phyloP scores from a whole-genome alignment of 2,113 vertebrate species.

The Ahaetulla prasina region DNA sequence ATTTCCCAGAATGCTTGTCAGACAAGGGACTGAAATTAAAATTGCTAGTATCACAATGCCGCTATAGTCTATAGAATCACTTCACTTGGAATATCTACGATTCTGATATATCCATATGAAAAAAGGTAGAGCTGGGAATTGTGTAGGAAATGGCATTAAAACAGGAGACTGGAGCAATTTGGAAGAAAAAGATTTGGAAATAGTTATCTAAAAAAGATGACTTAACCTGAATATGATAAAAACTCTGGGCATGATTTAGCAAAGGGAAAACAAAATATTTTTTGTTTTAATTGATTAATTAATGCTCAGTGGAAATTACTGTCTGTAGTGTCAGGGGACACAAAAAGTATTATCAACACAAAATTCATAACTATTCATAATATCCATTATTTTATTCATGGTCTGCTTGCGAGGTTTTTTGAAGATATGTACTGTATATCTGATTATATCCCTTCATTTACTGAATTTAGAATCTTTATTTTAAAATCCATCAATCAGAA shows the following conservation, averaged over 20 bases:
- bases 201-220: neutral
- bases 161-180: neutral
- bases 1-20: neutral
- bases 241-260: neutral
- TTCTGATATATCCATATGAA: neutral
- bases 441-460: neutral
- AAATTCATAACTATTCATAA: neutral
- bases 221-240: neutral
- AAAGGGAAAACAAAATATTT: neutral
- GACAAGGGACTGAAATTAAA: neutral
- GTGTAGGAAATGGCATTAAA: neutral
- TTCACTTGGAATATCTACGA: neutral
- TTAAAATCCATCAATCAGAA: neutral
- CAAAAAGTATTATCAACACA: neutral
- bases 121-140: neutral
- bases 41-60: neutral
- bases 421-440: neutral
- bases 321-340: neutral
- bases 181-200: neutral
- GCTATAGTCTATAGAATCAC: neutral
- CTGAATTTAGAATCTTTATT: neutral
- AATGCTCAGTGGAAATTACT: neutral
- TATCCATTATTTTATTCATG: neutral
- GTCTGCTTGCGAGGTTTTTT: neutral
- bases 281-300: neutral